Base-by-base conservation (phyloP, 2,113 vertebrate species). In the Willisornis vidua region DNA sequence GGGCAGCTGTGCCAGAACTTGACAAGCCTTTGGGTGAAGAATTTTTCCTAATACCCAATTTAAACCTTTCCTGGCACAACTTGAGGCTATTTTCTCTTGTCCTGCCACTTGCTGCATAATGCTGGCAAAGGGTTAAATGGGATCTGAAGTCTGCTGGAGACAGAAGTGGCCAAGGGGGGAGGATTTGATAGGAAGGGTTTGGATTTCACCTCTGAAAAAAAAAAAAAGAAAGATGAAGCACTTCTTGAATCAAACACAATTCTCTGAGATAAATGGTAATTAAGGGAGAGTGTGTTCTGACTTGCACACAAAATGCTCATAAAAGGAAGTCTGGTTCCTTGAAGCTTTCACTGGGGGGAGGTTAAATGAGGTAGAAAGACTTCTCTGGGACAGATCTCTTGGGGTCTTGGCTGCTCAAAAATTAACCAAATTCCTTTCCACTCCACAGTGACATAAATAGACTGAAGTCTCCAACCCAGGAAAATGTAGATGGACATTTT, bases 401-500 rank as follows among this genome's bases (percentile, higher is more conserved):
- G 2, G 61, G 48, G 37, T 89, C 91, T 87, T 45, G 43, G 39
- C 74, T 91, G 73, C 76, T 63, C 71, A 94, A 88, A 97, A 92
- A 94, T 87, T 90, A 83, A 97, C 62, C 49, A 57, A 26, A 28
- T 93, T 81, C 90, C 80, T 94, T 97, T 90, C 66, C 84, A 14
- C 87, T 94, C 87, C 67, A 24, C 97, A 98, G 99, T 92, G 99
- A 99, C 81, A 89, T 98, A 41, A 97, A 97, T 59, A 99, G 98
- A 94, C 88, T 98, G 63, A 98, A 98, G 89, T 98, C 98, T 87
- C 98, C 98, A 25, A 97, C 95, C 46, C 98, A 97, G 63, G 99
- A 99, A 62, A 97, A 97, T 7, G 61, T 95, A 82, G 98, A 99
- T 37, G 98, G 96, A 23, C 98, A 97, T 54, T 97, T 96, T 57